Evolutionary conservation across 2,113 vertebrate species (phyloP).

Genomic region (Micronisus gabar): DNA sequence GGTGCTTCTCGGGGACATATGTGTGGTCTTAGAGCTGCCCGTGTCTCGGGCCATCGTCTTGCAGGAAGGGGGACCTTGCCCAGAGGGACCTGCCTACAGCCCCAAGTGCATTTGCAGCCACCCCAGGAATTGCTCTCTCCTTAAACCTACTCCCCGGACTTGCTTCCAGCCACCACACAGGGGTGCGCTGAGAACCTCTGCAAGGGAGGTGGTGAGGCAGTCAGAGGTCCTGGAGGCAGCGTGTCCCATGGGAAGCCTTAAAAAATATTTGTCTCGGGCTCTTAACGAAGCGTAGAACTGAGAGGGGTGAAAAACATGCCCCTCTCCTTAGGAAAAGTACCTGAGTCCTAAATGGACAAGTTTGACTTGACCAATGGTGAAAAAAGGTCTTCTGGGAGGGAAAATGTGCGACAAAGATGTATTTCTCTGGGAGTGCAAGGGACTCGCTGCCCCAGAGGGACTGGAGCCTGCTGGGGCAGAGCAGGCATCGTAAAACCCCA

Average conservation of each 20-base stretch:
- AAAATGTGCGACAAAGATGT: background rate
- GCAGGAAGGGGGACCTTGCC: background rate
- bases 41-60: rapidly evolving
- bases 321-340: rapidly evolving
- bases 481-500: rapidly evolving
- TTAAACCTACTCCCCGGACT: background rate
- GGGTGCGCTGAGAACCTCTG: background rate
- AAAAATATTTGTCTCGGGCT: background rate
- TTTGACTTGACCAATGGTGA: background rate
- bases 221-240: background rate
- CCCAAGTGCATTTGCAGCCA: background rate
- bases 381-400: background rate
- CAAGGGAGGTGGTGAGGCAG: background rate
- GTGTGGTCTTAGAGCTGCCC: rapidly evolving
- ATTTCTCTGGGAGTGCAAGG: background rate
- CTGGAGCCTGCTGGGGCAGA: background rate
- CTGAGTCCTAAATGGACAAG: background rate
- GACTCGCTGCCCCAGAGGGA: background rate
- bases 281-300: rapidly evolving
- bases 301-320: background rate
- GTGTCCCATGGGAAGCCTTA: background rate
- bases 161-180: background rate
- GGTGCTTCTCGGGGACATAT: rapidly evolving
- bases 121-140: background rate
- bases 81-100: background rate